phyloP scores from a whole-genome alignment of 2,113 vertebrate genomes.

The Paradoxurus hermaphroditus region DNA sequence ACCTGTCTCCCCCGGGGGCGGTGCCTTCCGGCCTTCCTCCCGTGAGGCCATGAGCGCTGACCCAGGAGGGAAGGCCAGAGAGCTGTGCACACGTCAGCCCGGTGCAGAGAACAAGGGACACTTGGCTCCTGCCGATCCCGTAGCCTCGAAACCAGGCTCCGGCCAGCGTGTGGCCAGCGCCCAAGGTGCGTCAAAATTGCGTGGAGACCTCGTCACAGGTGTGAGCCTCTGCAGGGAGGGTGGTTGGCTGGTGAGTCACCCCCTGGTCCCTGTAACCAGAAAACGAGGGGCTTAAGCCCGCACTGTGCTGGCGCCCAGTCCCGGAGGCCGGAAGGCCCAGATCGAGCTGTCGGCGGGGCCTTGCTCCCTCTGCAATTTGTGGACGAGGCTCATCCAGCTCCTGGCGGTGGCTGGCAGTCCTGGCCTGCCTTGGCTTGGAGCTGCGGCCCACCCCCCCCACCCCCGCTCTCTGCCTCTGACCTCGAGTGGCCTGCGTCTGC shows the following conservation, averaged over 20 bases:
- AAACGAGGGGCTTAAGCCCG: background rate
- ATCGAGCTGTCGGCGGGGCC: background rate
- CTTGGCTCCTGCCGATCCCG: background rate
- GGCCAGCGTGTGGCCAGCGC: accelerated
- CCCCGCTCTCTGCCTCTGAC: background rate
- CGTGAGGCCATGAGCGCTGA: accelerated
- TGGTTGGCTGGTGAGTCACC: accelerated
- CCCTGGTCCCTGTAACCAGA: background rate
- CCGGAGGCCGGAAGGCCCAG: background rate
- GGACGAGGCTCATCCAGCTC: accelerated
- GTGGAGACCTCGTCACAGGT: background rate
- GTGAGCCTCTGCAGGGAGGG: accelerated
- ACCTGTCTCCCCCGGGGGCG: accelerated
- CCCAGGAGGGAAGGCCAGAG: background rate
- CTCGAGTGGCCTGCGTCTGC: too few species aligned
- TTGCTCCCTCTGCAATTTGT: accelerated
- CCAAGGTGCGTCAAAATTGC: accelerated
- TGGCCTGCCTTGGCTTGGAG: background rate
- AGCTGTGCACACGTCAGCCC: accelerated
- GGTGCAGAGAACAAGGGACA: background rate
- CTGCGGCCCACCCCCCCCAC: background rate
- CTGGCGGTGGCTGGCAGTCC: background rate
- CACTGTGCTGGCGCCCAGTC: background rate
- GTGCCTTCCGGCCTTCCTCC: background rate
- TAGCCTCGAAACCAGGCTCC: background rate